Evolutionary conservation across 2,888 invertebrate species (phyloP).

Genomic region (Aricia artaxerxes): DNA sequence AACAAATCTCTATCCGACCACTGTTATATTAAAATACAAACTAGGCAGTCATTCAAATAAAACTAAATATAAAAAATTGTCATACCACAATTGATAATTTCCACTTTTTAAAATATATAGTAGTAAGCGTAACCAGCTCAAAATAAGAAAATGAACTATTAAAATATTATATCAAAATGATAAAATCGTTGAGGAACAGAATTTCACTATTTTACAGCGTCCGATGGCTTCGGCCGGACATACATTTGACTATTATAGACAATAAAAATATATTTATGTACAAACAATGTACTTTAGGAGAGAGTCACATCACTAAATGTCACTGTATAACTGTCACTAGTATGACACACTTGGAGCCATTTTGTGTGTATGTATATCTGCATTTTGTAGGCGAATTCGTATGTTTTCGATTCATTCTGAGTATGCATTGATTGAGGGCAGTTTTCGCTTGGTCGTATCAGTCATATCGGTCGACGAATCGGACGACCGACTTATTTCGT

Average conservation of each 20-base stretch:
- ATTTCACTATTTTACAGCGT: constrained; percentile 51
- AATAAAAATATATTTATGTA: constrained; percentile 31
- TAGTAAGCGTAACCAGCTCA: constrained; percentile 76
- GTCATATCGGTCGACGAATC: neutral
- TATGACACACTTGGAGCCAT: neutral
- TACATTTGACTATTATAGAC: constrained; percentile 33
- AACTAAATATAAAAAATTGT: constrained; percentile 65
- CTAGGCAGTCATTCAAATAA: constrained; percentile 79
- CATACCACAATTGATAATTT: constrained; percentile 55
- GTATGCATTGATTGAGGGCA: neutral
- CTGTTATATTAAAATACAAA: constrained; percentile 62
- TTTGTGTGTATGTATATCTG: neutral
- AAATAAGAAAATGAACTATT: constrained; percentile 59
- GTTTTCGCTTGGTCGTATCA: neutral
- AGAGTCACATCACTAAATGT: neutral
- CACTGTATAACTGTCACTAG: constrained; percentile 14
- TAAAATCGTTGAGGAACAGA: constrained; percentile 63
- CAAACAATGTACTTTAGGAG: constrained; percentile 30
- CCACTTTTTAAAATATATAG: constrained; percentile 58
- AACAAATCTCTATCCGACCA: constrained; percentile 29
- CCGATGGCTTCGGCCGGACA: constrained; percentile 33
- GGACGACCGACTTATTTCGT: neutral
- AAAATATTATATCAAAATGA: constrained; percentile 51
- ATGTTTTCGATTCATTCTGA: neutral
- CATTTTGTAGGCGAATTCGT: neutral